Evolutionary conservation across 2,113 vertebrate genomes (phyloP), one percentile per base, ranked within the genome.

Genomic region (Equus quagga): DNA sequence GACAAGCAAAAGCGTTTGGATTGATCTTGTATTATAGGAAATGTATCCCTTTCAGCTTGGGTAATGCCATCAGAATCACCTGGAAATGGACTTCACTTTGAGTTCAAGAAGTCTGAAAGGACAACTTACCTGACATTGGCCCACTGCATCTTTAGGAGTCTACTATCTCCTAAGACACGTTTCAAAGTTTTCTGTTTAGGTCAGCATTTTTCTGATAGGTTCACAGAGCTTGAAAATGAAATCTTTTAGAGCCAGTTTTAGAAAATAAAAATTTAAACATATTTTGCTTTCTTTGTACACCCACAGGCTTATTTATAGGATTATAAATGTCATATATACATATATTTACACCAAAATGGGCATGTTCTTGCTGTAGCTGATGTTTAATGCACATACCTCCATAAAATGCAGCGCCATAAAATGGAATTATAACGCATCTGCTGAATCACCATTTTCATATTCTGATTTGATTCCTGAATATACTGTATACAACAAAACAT

Each of bases 221-320:
- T 87, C 51, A 76, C 3, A 62, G 83, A 90, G 23, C 28, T 82
- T 78, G 14, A 49, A 95, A 95, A 60, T 92, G 64, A 78, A 93
- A 62, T 49, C 51, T 89, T 85, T 95, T 62, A 67, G 33, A 85
- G 51, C 6, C 18, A 76, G 17, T 15, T 31, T 85, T 82, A 73
- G 33, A 80, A 91, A 93, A 85, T 85, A 98, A 95, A 95, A 72
- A 97, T 73, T 97, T 91, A 91, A 96, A 76, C 26, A 70, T 84
- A 62, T 88, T 88, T 96, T 96, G 36, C 28, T 94, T 92, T 88
- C 33, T 69, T 81, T 88, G 33, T 94, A 94, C 3, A 94, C 21
- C 36, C 21, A 67, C 6, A 56, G 62, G 41, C 54, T 91, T 93
- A 90, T 84, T 90, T 96, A 94, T 91, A 95, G 86, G 41, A 85